phyloP scores from a whole-genome alignment of 2,797 vertebrate genomes.

The Sorex maritimensis region DNA sequence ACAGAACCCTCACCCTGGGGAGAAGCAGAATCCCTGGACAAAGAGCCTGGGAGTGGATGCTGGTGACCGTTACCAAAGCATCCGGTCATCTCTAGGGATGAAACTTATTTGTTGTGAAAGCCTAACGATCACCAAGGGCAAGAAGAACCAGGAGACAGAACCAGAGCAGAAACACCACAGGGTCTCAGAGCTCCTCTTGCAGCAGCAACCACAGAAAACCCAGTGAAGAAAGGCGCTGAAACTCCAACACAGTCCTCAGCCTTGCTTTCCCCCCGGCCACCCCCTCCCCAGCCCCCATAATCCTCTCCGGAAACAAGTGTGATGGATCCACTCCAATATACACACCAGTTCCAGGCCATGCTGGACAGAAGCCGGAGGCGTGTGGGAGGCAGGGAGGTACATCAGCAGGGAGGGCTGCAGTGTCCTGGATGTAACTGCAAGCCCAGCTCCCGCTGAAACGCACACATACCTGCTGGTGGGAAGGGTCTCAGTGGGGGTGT shows the following conservation, averaged over 20 bases:
- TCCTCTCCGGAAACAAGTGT: conserved; percentile 25
- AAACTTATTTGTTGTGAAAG: background rate
- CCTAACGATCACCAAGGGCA: background rate
- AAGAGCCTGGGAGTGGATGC: background rate
- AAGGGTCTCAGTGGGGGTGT: background rate
- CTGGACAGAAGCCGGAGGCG: background rate
- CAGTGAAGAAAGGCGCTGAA: background rate
- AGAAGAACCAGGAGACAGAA: background rate
- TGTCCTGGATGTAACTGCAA: too few species aligned
- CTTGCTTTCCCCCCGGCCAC: too few species aligned
- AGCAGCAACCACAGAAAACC: background rate
- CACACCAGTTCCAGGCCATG: background rate
- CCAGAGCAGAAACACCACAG: background rate
- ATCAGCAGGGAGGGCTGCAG: background rate
- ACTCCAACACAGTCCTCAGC: background rate
- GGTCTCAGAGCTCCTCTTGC: background rate
- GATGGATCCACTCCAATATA: background rate
- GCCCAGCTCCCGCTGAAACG: too few species aligned
- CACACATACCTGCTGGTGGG: too few species aligned
- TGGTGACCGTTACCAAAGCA: background rate
- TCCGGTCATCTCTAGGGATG: background rate
- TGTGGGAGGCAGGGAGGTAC: background rate
- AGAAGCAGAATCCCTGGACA: background rate
- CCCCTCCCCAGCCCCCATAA: background rate
- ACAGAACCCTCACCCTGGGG: background rate